Evolutionary conservation across 2,797 vertebrate species (phyloP).

Genomic region (Tenualosa thibaudeaui): DNA sequence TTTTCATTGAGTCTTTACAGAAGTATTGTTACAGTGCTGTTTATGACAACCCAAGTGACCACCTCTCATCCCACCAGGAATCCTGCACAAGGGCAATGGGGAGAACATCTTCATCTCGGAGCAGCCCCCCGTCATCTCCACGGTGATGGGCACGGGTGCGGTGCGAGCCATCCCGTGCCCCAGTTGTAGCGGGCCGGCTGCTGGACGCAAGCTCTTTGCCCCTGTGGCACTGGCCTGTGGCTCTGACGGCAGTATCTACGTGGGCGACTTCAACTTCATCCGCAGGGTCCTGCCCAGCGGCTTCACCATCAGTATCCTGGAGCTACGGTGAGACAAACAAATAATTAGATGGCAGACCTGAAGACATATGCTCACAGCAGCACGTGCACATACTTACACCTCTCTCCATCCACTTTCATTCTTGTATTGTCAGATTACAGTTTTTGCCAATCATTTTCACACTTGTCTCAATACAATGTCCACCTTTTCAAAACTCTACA

Average conservation of each 20-base stretch:
- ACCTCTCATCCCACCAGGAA: constrained; percentile 65
- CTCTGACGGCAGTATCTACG: constrained; percentile 91
- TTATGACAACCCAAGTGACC: background rate
- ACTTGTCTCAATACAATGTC: no score
- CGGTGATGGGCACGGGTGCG: constrained; percentile 83
- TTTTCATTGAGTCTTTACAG: background rate
- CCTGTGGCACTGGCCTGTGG: constrained; percentile 91
- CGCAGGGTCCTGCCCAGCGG: constrained; percentile 90
- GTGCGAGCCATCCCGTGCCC: constrained; percentile 83
- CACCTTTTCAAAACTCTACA: no score
- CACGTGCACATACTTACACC: no score
- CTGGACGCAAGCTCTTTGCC: constrained; percentile 92
- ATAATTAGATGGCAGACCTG: background rate
- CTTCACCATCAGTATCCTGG: constrained; percentile 87
- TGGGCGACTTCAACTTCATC: constrained; percentile 97
- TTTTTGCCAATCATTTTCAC: no score
- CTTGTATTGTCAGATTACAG: no score
- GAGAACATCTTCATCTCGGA: constrained; percentile 87
- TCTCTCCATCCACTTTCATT: no score
- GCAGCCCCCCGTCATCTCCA: constrained; percentile 83
- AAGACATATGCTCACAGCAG: background rate
- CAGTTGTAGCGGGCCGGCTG: constrained; percentile 85
- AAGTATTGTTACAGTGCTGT: background rate
- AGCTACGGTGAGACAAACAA: constrained; percentile 82
- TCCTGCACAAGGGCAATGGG: constrained; percentile 86